Evolutionary conservation across 2,113 vertebrate species (phyloP), one percentile per base, ranked within the genome.

Genomic region (Pyxicephalus adspersus): DNA sequence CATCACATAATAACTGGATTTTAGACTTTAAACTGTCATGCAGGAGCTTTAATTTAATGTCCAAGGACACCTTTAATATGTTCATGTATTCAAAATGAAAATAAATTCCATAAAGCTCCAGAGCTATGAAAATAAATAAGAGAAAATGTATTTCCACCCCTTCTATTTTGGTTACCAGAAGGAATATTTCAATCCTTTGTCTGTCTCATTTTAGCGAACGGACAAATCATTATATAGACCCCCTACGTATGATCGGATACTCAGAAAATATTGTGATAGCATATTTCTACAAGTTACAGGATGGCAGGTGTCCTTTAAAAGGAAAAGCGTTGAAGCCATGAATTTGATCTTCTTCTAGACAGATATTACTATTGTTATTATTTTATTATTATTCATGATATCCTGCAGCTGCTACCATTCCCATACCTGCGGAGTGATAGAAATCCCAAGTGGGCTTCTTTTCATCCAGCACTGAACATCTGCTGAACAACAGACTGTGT

Each of bases 401-500:
- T 81, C 61, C 51, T 66, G 51, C 80, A 81, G 71, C 80, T 81
- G 80, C 70, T 75, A 50, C 80, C 51, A 66, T 81, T 81, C 61
- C 61, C 52, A 51, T 81, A 81, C 80, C 80, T 81, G 80, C 80
- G 58, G 80, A 81, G 80, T 81, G 80, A 81, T 81, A 74, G 3
- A 66, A 75, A 75, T 81, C 80, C 71, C 80, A 75, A 73, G 64
- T 63, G 71, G 61, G 60, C 58, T 58, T 65, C 63, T 74, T 75
- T 66, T 58, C 70, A 74, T 81, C 80, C 61, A 81, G 61, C 61
- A 28, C 51, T 65, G 70, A 81, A 75, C 80, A 81, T 81, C 80
- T 81, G 80, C 71, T 81, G 61, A 75, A 29, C 19, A 66, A 81
- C 80, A 81, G 80, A 81, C 80, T 81, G 80, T 81, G 80, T 75